These are phyloP conservation scores for Trinorchestia longiramus DNA, from an alignment of 1,140 invertebrate genomes.

Conservation along the genomic window DNA sequence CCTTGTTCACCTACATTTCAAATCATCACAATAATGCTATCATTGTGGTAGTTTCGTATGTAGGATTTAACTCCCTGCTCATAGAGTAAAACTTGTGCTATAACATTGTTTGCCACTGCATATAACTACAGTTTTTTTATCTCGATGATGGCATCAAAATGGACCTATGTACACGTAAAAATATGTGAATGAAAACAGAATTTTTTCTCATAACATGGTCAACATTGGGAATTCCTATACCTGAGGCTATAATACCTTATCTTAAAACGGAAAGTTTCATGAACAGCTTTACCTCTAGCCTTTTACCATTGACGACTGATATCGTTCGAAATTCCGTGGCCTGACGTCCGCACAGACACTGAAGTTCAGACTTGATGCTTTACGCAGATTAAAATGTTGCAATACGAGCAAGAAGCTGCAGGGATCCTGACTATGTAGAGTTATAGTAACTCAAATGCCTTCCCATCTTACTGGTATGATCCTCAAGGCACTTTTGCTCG, in stretches of 20 bases:
- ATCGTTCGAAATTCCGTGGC: not conserved
- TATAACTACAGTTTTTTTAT: too few relatives aligned
- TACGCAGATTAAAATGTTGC: constrained; percentile 32
- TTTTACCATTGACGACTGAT: not conserved
- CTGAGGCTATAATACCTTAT: not conserved
- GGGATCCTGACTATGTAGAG: not conserved
- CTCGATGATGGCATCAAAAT: too few relatives aligned
- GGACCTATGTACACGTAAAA: too few relatives aligned
- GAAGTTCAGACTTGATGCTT: constrained; percentile 15
- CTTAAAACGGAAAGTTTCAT: not conserved
- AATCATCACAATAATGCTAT: too few relatives aligned
- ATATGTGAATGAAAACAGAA: too few relatives aligned
- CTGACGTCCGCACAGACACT: not conserved
- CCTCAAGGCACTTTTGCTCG: not conserved
- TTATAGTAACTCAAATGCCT: not conserved
- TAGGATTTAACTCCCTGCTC: too few relatives aligned
- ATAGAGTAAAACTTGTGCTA: too few relatives aligned
- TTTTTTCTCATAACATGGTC: too few relatives aligned
- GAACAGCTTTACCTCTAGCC: not conserved
- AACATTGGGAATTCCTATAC: too few relatives aligned
- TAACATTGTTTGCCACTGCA: too few relatives aligned
- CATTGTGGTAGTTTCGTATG: too few relatives aligned
- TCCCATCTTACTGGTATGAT: not conserved
- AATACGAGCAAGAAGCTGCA: not conserved
- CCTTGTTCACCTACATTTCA: too few relatives aligned